Percentiles rank a stretch among this genome's conserved stretches.
phyloP scores from a whole-genome alignment of 2,113 vertebrate species.

The Rhinolophus ferrumequinum region DNA sequence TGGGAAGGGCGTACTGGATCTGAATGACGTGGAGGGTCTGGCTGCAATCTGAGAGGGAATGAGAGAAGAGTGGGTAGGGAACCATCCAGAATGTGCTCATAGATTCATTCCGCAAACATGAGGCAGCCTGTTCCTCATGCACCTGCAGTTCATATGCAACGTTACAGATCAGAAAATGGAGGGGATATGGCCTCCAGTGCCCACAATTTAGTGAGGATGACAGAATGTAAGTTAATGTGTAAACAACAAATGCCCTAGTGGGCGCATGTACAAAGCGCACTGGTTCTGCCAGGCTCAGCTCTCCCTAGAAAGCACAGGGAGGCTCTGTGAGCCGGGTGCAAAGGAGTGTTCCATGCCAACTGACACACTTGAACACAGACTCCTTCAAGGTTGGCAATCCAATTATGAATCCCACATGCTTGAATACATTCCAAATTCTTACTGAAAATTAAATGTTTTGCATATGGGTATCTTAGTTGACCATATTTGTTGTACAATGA shows the following conservation, averaged over 20 bases:
- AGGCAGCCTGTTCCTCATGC: background rate
- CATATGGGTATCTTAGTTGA: background rate
- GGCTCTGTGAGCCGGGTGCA: background rate
- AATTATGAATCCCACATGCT: background rate
- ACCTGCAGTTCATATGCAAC: background rate
- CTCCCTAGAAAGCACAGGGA: background rate
- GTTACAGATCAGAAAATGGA: background rate
- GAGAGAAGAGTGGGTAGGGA: background rate
- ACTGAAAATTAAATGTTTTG: background rate
- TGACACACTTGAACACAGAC: no score
- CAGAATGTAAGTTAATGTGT: background rate
- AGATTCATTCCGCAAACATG: background rate
- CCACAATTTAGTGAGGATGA: background rate
- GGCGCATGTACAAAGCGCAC: fast-evolving
- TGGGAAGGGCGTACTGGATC: no score
- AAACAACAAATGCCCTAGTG: fast-evolving
- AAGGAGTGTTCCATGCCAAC: fast-evolving
- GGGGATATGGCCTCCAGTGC: background rate
- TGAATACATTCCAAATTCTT: background rate
- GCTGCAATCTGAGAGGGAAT: background rate
- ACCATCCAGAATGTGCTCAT: background rate
- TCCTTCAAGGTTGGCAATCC: background rate
- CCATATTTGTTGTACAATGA: background rate
- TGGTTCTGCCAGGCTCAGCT: fast-evolving
- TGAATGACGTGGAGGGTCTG: background rate